Percentiles rank a stretch among this genome's conserved stretches.
These are phyloP conservation scores for Cheumatopsyche charites DNA, from an alignment of 1,140 invertebrate species.

Conservation along the genomic window DNA sequence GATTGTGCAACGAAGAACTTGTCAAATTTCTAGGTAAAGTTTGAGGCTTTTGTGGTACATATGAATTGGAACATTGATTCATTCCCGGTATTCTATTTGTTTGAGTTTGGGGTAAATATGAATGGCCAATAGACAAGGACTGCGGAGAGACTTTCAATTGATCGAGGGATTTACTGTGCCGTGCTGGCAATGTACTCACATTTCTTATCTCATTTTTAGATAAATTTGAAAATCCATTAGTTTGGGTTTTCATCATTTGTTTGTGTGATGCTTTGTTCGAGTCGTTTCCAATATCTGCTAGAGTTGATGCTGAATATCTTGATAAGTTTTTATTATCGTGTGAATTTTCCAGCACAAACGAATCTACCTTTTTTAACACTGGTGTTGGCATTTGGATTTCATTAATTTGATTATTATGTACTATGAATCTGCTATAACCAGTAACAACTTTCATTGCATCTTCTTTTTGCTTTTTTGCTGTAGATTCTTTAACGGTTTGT, in stretches of 20 bases:
- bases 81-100: conserved; percentile 10
- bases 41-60: conserved; percentile 54
- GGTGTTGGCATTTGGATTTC: conserved; percentile 60
- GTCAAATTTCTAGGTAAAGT: conserved; percentile 60
- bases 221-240: conserved; percentile 13
- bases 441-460: conserved; percentile 57
- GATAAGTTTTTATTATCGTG: conserved; percentile 60
- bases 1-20: conserved; percentile 49
- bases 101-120: conserved; percentile 14
- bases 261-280: conserved; percentile 1
- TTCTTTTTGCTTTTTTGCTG: conserved; percentile 54
- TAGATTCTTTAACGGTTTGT: conserved; percentile 56
- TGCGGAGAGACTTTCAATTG: conserved; percentile 66
- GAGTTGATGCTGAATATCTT: conserved; percentile 64
- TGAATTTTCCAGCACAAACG: conserved; percentile 57
- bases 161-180: conserved; percentile 81
- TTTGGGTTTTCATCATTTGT: conserved; percentile 11
- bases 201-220: conserved; percentile 51
- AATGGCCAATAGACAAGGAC: conserved; percentile 6
- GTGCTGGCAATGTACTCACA: conserved; percentile 66
- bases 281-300: conserved; percentile 57
- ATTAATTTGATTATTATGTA: conserved; percentile 62
- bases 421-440: conserved; percentile 60
- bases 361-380: conserved; percentile 45
- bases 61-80: conserved; percentile 34